A percentile compares a stretch with the other conserved stretches of the same genome.
phyloP scores from a whole-genome alignment of 2,113 vertebrate genomes.

The Tauraco erythrolophus region DNA sequence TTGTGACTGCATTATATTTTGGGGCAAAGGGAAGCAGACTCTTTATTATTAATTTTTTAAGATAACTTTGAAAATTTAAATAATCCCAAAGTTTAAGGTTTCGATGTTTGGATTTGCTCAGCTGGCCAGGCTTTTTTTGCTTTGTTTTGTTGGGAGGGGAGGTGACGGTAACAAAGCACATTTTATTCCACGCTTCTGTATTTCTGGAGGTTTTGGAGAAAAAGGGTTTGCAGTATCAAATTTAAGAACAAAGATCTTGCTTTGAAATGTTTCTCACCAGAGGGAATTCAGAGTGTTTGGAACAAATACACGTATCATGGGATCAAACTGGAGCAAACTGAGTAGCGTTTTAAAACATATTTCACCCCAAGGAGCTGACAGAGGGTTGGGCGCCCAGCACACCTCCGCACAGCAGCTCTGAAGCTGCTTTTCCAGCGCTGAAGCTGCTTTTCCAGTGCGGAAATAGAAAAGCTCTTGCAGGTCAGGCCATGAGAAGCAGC shows the following conservation, averaged over 20 bases:
- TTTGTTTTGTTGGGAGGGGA: neutral
- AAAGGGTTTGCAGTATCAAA: neutral
- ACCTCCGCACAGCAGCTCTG: neutral
- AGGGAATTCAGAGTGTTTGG: neutral
- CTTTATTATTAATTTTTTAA: neutral
- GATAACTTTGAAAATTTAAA: constrained; percentile 41
- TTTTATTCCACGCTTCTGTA: neutral
- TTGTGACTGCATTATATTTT: neutral
- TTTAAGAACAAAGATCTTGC: neutral
- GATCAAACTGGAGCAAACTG: neutral
- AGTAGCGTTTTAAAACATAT: neutral
- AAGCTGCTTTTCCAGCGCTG: neutral
- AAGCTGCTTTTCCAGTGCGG: neutral
- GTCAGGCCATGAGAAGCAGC: neutral
- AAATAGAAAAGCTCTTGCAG: constrained; percentile 17
- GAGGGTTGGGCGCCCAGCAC: neutral
- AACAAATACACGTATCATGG: neutral
- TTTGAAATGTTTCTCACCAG: neutral
- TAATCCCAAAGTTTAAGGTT: neutral
- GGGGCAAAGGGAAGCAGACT: constrained; percentile 13
- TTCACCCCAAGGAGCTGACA: neutral
- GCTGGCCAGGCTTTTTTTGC: neutral
- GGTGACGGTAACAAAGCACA: neutral
- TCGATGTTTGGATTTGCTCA: neutral
- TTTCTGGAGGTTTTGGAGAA: neutral